These are phyloP conservation scores for Tipula unca DNA, from an alignment of 2,888 invertebrate genomes.

Conservation along the genomic window DNA sequence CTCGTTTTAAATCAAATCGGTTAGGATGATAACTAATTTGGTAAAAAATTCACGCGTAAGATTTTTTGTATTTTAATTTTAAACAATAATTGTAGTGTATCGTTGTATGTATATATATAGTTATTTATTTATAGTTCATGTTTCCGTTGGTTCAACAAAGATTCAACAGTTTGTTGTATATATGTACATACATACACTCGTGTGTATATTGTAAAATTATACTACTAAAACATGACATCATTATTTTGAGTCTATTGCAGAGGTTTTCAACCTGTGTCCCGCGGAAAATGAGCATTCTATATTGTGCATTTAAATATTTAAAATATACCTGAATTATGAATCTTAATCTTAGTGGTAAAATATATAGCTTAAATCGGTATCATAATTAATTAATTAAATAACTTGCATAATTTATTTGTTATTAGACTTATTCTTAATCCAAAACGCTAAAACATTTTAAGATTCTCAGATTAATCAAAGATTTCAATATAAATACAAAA, in stretches of 20 bases:
- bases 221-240: background rate
- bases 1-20: background rate
- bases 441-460: no score
- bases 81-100: background rate
- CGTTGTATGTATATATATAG: background rate
- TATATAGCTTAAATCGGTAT: no score
- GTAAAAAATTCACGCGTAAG: conserved; percentile 14
- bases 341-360: no score
- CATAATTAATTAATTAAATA: no score
- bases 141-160: background rate
- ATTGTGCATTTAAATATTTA: no score
- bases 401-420: no score
- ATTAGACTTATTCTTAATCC: no score
- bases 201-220: background rate
- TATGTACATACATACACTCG: background rate
- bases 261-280: background rate
- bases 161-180: background rate
- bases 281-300: background rate
- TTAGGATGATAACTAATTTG: background rate
- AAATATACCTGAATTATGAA: no score
- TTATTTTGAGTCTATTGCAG: background rate
- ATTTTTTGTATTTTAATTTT: background rate
- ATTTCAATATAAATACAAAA: no score
- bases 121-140: conserved; percentile 8
- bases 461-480: no score